A percentile compares a stretch with the other conserved stretches of the same genome.
Evolutionary conservation across 2,888 invertebrate genomes (phyloP).

Genomic region (Lacanobia oleracea): DNA sequence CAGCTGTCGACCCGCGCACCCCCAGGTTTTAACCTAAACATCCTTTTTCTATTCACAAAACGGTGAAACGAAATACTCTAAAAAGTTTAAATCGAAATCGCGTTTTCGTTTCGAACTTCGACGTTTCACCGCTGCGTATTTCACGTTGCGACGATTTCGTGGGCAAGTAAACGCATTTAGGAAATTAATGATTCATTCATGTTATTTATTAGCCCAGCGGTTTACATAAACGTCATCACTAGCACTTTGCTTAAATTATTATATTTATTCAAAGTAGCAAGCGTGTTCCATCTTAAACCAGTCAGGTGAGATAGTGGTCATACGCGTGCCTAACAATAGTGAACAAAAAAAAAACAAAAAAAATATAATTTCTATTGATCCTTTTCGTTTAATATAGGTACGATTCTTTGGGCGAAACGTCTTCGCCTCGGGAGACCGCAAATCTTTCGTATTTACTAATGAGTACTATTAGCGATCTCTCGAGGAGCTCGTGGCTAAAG

Average conservation of each 20-base stretch:
- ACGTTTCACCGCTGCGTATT: slow-evolving; percentile 20
- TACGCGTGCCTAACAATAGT: no score
- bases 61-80: slow-evolving; percentile 22
- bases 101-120: slow-evolving; percentile 42
- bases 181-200: slow-evolving; percentile 28
- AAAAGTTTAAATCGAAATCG: slow-evolving; percentile 57
- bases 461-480: no score
- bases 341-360: no score
- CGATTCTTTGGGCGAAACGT: no score
- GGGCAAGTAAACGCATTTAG: slow-evolving; percentile 28
- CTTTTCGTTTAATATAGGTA: no score
- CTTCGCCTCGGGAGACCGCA: no score
- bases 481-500: no score
- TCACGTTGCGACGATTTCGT: slow-evolving; percentile 10
- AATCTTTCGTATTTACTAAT: no score
- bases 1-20: not conserved
- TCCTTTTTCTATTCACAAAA: slow-evolving; percentile 36
- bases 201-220: slow-evolving; percentile 4
- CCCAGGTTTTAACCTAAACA: slow-evolving; percentile 7
- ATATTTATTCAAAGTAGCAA: slow-evolving; percentile 8
- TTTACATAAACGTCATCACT: slow-evolving; percentile 1
- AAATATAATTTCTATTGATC: no score
- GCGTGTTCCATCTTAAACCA: no score
- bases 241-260: not conserved
- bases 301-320: no score